Evolutionary conservation across 2,888 invertebrate genomes (phyloP).

Genomic region (Ophion slaviceki): DNA sequence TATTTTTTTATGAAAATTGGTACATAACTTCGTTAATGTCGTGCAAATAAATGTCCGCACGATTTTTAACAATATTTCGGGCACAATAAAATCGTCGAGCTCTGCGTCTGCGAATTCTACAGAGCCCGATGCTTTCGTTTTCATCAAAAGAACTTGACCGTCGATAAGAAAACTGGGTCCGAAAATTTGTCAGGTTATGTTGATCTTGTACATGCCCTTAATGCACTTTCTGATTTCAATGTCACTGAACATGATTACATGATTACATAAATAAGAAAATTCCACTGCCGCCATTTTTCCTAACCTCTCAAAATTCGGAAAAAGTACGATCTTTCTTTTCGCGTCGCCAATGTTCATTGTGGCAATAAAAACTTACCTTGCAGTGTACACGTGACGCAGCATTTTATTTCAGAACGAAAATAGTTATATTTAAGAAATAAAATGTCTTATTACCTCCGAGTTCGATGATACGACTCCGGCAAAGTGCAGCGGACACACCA

Average conservation of each 20-base stretch:
- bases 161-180: no score
- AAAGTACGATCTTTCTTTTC: not conserved
- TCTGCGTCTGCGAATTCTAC: no score
- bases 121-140: no score
- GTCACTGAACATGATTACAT: not conserved
- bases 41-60: no score
- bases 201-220: no score
- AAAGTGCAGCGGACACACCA: not conserved
- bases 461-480: not conserved
- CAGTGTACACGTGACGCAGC: not conserved
- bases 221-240: not conserved
- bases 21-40: no score
- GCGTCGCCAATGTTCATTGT: not conserved
- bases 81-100: no score
- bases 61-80: no score
- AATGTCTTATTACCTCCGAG: constrained; percentile 31
- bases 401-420: not conserved
- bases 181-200: no score
- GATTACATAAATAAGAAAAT: not conserved
- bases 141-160: no score
- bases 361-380: not conserved
- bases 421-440: not conserved
- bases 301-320: not conserved
- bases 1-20: no score
- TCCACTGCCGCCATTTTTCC: constrained; percentile 30